A percentile compares a stretch with the other conserved stretches of the same genome.
These are phyloP conservation scores for Synodontis membranacea DNA, from an alignment of 2,113 vertebrate genomes.

Conservation along the genomic window DNA sequence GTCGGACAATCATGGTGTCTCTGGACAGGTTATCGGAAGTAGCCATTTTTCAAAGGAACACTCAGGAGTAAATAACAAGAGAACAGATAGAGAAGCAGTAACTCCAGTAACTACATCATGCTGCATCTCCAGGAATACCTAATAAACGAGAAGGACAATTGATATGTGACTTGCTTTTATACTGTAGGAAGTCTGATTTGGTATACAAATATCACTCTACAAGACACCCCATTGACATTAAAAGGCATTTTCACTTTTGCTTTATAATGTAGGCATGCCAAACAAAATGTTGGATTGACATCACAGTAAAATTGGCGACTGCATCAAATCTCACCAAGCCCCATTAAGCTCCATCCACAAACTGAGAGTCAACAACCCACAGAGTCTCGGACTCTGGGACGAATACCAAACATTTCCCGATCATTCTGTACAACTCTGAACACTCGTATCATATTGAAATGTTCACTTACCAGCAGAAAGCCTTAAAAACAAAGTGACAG, in stretches of 20 bases:
- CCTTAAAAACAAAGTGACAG: neutral
- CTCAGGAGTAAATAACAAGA: neutral
- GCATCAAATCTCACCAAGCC: slow-evolving; percentile 34
- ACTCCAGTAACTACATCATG: slow-evolving; percentile 5
- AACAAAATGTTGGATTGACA: neutral
- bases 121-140: slow-evolving; percentile 15
- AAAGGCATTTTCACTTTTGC: neutral
- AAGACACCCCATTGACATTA: neutral
- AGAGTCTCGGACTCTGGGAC: slow-evolving; percentile 15
- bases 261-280: neutral
- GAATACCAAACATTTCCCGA: slow-evolving; percentile 7
- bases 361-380: slow-evolving; percentile 1
- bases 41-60: slow-evolving; percentile 75
- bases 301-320: neutral
- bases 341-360: slow-evolving; percentile 19
- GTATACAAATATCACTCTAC: neutral
- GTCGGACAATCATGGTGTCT: slow-evolving; percentile 89
- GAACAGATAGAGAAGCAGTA: slow-evolving; percentile 7
- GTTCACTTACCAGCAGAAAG: slow-evolving; percentile 28
- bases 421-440: neutral
- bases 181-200: neutral
- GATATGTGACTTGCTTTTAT: neutral
- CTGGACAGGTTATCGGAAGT: slow-evolving; percentile 85
- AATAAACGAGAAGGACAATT: neutral
- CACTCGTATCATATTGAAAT: slow-evolving; percentile 1